Evolutionary conservation across 1,140 invertebrate species (phyloP), one percentile per base, ranked within the genome.

Genomic region (Daktulosphaira vitifoliae): DNA sequence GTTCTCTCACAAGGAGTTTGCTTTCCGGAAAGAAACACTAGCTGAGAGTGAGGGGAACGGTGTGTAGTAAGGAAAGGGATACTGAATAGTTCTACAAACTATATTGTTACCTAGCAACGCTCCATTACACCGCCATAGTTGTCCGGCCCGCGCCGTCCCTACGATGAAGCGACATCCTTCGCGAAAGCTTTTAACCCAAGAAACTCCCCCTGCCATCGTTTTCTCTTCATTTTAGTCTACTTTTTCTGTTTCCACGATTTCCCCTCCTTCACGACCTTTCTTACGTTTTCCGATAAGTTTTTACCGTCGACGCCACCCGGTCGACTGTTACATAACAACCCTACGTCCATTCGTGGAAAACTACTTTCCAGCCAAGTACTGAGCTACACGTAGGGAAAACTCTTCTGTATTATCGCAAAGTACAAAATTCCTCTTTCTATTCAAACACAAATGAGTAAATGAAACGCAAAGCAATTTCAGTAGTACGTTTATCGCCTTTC

Each of bases 41-140:
- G 7, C 26, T 16, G 48, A 13, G 48, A 59, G 38, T 22, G 59
- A 50, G 38, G 44, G 38, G 25, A 29, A 42, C 46, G 59, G 22
- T 26, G 23, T 13, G 5, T 48, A 5, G 44, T 5, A 4, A 33
- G 29, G 29, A 11, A 33, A 6, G 11, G 29, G 29, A 33, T 33
- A 37, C 56, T 39, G 42, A 62, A 62, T 46, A 62, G 56, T 62
- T 62, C 50, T 64, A 64, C 66, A 65, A 39, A 62, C 66, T 67
- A 50, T 62, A 69, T 70, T 70, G 69, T 70, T 67, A 67, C 69
- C 69, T 70, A 70, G 69, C 69, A 70, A 70, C 69, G 69, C 65
- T 68, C 70, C 70, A 71, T 68, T 72, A 66, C 68, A 62, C 66
- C 68, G 59, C 68, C 67, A 59, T 66, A 62, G 56, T 62, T 62